Base-by-base conservation (phyloP, 2,888 invertebrate species). In the Synergus gifuensis region DNA sequence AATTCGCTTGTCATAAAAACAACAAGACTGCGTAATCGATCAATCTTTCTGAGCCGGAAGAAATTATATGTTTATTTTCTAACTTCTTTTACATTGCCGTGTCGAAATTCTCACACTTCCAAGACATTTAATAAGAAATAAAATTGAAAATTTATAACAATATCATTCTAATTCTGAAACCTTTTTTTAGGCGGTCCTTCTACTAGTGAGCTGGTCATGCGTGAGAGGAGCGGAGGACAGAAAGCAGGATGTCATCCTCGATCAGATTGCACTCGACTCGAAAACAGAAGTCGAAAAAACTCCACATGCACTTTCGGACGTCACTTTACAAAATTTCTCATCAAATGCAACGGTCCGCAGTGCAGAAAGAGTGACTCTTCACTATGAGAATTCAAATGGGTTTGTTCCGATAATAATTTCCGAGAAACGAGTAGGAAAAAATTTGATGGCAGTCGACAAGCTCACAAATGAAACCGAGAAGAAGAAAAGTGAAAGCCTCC, bases 361-460 rank as follows among this genome's bases (percentile, higher is more conserved):
- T 54, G 69, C 78, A n/a, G 81, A 83, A 58, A 80, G 77, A 40
- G 84, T 88, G 8, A 85, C 86, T 8, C 77, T 87, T 5, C 87
- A 85, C 58, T 91, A 90, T 78, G 90, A 90, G 78, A 91, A 91
- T 84, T 87, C 89, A 0, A 92, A 92, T 63, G 89, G 89, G 12
- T 92, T 92, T 77, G 80, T 89, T 18, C 91, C 92, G 11, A 88
- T 92, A 49, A 78, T 87, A 22, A 79, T 81, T 3, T 78, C 87
- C 16, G 83, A 82, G 8, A 76, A 79, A 28, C 78, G 77, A 12
- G 81, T 82, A 49, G 78, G 82, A 67, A 81, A 83, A 80, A n/a
- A 66, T 0, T 36, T 64, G 7, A 63, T 18, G 28, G 36, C 36
- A 40, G 40, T 77, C 8, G 42, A 44, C 9, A 78, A 79, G 18